Percentiles rank a stretch among this genome's conserved stretches.
Evolutionary conservation across 2,113 vertebrate species (phyloP).

Genomic region (Erinaceus europaeus): DNA sequence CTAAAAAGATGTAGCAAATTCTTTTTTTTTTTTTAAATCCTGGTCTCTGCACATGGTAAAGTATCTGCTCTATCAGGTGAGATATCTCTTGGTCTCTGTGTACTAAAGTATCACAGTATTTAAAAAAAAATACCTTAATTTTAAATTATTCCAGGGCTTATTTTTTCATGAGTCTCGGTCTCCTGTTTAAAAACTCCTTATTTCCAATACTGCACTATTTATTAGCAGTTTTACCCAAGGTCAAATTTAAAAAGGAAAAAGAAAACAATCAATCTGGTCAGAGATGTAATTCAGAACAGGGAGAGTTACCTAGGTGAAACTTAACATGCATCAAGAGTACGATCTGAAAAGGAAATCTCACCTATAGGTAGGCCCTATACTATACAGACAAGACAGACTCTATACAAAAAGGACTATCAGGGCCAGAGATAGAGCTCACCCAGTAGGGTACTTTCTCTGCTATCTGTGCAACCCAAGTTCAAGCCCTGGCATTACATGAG

Average conservation of each 20-base stretch:
- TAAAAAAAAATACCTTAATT: neutral
- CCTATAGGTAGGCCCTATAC: neutral
- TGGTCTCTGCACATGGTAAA: too few relatives aligned
- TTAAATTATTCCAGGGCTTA: conserved; percentile 31
- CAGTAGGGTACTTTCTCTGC: too few relatives aligned
- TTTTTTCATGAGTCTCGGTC: neutral
- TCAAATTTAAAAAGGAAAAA: neutral
- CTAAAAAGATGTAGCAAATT: too few relatives aligned
- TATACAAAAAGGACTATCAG: neutral
- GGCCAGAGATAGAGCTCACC: too few relatives aligned
- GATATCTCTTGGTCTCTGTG: too few relatives aligned
- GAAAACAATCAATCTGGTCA: neutral
- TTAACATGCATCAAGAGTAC: too few relatives aligned
- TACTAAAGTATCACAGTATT: too few relatives aligned
- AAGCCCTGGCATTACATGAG: too few relatives aligned
- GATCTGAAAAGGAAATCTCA: conserved; percentile 4
- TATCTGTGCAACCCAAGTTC: too few relatives aligned
- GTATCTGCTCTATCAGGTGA: too few relatives aligned
- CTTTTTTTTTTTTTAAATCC: too few relatives aligned
- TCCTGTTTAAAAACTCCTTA: neutral
- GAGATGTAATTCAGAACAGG: neutral
- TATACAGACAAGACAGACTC: neutral
- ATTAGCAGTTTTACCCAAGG: conserved; percentile 8
- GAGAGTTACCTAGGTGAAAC: too few relatives aligned
- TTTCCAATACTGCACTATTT: neutral